Conservation (phyloP, 2,113 vertebrate species). For the Triplophysa dalaica region DNA sequence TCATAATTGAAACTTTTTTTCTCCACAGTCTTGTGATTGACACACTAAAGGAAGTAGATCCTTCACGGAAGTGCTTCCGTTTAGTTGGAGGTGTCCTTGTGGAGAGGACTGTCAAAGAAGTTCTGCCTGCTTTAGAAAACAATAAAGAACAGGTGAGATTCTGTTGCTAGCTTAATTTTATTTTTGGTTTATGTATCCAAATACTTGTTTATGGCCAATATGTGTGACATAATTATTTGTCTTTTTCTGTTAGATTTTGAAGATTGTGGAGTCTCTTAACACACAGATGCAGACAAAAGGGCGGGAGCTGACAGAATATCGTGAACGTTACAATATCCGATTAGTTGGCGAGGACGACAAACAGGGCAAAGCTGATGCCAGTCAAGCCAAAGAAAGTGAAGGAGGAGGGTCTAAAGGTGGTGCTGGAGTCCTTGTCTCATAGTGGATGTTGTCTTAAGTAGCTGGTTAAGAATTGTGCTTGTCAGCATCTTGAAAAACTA, state of each 20-base stretch:
- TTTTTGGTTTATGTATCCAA: background rate
- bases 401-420: constrained; percentile 77
- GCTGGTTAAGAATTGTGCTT: constrained; percentile 23
- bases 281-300: constrained; percentile 87
- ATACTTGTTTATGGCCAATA: background rate
- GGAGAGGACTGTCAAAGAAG: constrained; percentile 90
- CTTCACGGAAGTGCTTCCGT: constrained; percentile 84
- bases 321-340: constrained; percentile 92
- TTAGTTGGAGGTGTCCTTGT: constrained; percentile 89
- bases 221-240: background rate
- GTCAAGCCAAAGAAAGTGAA: constrained; percentile 72
- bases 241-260: constrained; percentile 72
- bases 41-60: constrained; percentile 87
- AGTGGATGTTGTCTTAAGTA: constrained; percentile 52
- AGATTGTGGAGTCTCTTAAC: constrained; percentile 81
- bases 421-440: constrained; percentile 87
- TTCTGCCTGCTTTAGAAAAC: constrained; percentile 86
- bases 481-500: background rate
- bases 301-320: constrained; percentile 88
- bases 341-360: constrained; percentile 86
- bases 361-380: constrained; percentile 64
- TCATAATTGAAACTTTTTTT: background rate
- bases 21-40: constrained; percentile 86
- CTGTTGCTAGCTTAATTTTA: background rate
- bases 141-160: constrained; percentile 87